Base-by-base conservation (phyloP, 1,140 invertebrate species). In the Pseudomyrmex dendroicus region DNA sequence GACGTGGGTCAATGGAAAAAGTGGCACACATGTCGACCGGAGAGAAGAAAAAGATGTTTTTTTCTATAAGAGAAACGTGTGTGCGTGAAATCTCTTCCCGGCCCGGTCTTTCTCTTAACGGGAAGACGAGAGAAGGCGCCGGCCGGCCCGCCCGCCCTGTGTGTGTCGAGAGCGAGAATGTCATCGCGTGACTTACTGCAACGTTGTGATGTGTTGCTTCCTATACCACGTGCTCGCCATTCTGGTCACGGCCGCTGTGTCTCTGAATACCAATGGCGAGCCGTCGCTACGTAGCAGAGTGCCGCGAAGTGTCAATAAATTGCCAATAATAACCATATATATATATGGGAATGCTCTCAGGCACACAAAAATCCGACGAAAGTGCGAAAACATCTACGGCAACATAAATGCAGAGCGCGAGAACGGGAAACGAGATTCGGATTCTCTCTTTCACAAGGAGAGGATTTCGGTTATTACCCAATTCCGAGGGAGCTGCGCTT, bases 131-230 rank as follows among this genome's bases (percentile, higher is more conserved):
- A 35, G 35, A 35, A 35, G 35, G 35, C 35, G 35, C 35, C 35
- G 35, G 35, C 5, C 35, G 5, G 5, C 4, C 35, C 4, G 35
- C 35, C 35, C 35, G 35, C 35, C 35, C 4, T 35, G 25, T 25
- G 35, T 35, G 35, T 35, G 35, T 5, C 35, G 35, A 35, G 35
- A 35, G 35, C 35, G 35, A 35, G 35, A 86, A 82, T 35, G 70
- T 83, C 48, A 84, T 77, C 76, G 56, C 68, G 12, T 61, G 44
- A 59, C 59, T 83, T 89, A 64, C 82, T 87, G 72, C 52, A 35
- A 59, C 64, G 56, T 35, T 35, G 35, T 85, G 85, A 87, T 85
- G 83, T 63, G 83, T 85, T 46, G 73, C 80, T 83, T 87, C 64
- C 83, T 72, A 80, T 70, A n/a, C 44, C 56, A 80, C 46, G 76